A percentile compares a stretch with the other conserved stretches of the same genome.
phyloP scores from a whole-genome alignment of 2,113 vertebrate genomes.

The Cyanoderma ruficeps region DNA sequence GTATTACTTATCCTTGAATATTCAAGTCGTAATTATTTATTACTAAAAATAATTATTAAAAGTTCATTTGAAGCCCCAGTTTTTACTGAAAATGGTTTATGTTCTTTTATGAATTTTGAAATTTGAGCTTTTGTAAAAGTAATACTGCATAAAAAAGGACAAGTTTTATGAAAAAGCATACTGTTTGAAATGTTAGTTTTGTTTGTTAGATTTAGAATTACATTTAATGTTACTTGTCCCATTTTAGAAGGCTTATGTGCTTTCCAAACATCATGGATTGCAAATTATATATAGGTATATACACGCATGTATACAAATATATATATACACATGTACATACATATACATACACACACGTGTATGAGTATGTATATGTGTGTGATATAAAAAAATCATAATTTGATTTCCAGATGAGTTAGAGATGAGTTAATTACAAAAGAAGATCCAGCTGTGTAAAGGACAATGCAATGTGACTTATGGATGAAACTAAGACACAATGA shows the following conservation, averaged over 20 bases:
- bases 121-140: neutral
- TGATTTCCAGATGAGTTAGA: neutral
- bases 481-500: neutral
- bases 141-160: neutral
- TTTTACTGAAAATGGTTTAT: neutral
- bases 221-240: neutral
- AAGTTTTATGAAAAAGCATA: neutral
- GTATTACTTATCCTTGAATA: neutral
- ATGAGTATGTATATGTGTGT: neutral
- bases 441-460: neutral
- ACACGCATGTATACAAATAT: neutral
- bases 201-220: neutral
- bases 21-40: neutral
- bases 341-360: no score
- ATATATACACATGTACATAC: no score
- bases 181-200: neutral
- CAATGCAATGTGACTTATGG: neutral
- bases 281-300: neutral
- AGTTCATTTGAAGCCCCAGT: neutral
- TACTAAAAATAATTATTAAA: neutral
- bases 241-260: neutral
- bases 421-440: neutral
- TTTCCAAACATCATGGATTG: neutral
- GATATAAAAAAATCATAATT: neutral
- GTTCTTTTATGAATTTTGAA: neutral